phyloP scores from a whole-genome alignment of 2,888 invertebrate species.

The Cerastoderma edule region DNA sequence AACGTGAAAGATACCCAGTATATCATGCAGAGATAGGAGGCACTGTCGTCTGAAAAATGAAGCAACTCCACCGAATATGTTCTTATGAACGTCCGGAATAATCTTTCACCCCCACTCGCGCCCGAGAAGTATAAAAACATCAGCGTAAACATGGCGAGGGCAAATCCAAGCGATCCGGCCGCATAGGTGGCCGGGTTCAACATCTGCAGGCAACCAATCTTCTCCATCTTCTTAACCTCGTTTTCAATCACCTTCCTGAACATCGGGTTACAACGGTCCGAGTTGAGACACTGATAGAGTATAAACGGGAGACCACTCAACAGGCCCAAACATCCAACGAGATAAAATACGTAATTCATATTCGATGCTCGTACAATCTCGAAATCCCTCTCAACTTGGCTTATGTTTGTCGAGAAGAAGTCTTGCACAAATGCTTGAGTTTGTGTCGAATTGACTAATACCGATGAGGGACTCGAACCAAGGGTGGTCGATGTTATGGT shows the following conservation, averaged over 20 bases:
- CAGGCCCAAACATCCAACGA: conserved; percentile 2
- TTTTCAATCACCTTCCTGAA: conserved; percentile 6
- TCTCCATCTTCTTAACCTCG: conserved; percentile 5
- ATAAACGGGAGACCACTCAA: conserved; percentile 10
- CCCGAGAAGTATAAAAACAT: conserved; percentile 39
- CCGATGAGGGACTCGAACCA: not conserved
- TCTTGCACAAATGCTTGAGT: not conserved
- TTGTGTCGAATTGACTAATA: not conserved
- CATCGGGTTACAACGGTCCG: conserved; percentile 15
- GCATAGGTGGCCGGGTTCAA: conserved; percentile 54
- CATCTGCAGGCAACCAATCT: conserved; percentile 6
- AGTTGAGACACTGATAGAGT: conserved; percentile 14
- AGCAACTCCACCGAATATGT: conserved; percentile 58
- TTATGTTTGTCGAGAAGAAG: conserved; percentile 19
- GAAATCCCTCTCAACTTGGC: not conserved
- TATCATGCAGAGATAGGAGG: conserved; percentile 54
- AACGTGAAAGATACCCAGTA: conserved; percentile 58
- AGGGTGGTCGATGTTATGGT: not conserved
- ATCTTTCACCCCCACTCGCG: conserved; percentile 51
- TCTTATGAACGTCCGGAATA: conserved; percentile 56
- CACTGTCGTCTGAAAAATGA: conserved; percentile 51
- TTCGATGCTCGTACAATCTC: not conserved
- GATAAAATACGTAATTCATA: not conserved
- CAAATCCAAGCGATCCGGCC: conserved; percentile 38
- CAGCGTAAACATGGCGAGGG: conserved; percentile 44